phyloP scores from a whole-genome alignment of 2,888 invertebrate species.

The Tetheella fluctuosa region DNA sequence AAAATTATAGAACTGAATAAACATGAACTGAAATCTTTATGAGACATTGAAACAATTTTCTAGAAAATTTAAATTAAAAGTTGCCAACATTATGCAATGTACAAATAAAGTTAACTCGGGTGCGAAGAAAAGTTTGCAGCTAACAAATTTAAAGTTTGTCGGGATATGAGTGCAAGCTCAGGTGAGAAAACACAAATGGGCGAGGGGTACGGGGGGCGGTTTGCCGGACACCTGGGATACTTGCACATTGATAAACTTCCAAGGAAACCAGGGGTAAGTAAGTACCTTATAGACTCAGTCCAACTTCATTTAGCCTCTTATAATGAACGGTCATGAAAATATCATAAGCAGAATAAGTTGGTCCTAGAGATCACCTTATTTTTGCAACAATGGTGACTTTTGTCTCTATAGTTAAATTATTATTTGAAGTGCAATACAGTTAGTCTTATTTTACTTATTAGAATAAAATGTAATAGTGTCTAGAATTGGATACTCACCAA shows the following conservation, averaged over 20 bases:
- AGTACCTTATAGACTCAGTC: slow-evolving; percentile 27
- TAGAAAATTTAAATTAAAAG: slow-evolving; percentile 56
- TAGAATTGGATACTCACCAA: background rate
- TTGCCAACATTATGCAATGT: slow-evolving; percentile 58
- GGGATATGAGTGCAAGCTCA: slow-evolving; percentile 58
- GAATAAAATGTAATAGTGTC: background rate
- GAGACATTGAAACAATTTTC: slow-evolving; percentile 35
- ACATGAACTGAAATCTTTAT: slow-evolving; percentile 20
- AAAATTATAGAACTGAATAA: background rate
- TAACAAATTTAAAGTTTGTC: slow-evolving; percentile 80
- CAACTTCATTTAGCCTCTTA: slow-evolving; percentile 49
- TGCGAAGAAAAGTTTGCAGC: slow-evolving; percentile 66
- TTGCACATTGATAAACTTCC: slow-evolving; percentile 62
- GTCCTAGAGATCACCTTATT: slow-evolving; percentile 6
- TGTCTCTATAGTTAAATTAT: too few species aligned
- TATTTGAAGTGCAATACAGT: too few species aligned
- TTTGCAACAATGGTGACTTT: too few species aligned
- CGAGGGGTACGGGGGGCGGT: slow-evolving; percentile 33
- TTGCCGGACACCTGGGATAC: slow-evolving; percentile 51
- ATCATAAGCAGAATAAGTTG: slow-evolving; percentile 16
- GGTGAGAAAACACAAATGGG: slow-evolving; percentile 65
- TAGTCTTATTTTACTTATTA: too few species aligned
- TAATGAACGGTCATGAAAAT: slow-evolving; percentile 41
- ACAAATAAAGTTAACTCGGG: slow-evolving; percentile 71
- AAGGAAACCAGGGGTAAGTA: slow-evolving; percentile 46